These are phyloP conservation scores for Isoperla grammatica DNA, from an alignment of 2,888 invertebrate genomes.

Conservation along the genomic window DNA sequence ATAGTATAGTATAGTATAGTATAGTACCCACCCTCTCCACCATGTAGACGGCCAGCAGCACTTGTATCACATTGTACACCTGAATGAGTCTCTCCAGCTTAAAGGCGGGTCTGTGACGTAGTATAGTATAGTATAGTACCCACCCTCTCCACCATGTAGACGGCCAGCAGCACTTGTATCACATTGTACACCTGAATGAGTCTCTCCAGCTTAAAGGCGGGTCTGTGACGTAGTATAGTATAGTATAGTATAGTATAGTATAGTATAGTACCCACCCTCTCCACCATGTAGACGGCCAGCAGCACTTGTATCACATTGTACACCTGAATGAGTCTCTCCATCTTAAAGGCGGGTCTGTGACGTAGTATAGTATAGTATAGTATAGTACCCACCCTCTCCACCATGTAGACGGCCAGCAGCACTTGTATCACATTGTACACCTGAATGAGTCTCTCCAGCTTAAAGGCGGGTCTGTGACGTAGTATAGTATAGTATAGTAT, in stretches of 20 bases:
- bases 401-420: constrained; percentile 50
- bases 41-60: constrained; percentile 52
- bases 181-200: constrained; percentile 63
- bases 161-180: constrained; percentile 58
- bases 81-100: constrained; percentile 60
- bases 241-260: too few relatives aligned
- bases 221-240: too few relatives aligned
- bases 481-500: too few relatives aligned
- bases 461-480: too few relatives aligned
- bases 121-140: too few relatives aligned
- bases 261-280: constrained; percentile 48
- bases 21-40: constrained; percentile 52
- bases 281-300: constrained; percentile 50
- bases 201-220: constrained; percentile 59
- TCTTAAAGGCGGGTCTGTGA: constrained; percentile 55
- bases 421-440: constrained; percentile 66
- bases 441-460: constrained; percentile 60
- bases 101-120: constrained; percentile 61
- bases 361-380: too few relatives aligned
- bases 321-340: constrained; percentile 58
- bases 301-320: constrained; percentile 67
- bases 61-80: constrained; percentile 63
- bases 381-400: constrained; percentile 50
- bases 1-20: too few relatives aligned
- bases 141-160: constrained; percentile 51